Percentiles rank a stretch among this genome's conserved stretches.
Evolutionary conservation across 2,888 invertebrate species (phyloP).

Genomic region (Thyatira batis): DNA sequence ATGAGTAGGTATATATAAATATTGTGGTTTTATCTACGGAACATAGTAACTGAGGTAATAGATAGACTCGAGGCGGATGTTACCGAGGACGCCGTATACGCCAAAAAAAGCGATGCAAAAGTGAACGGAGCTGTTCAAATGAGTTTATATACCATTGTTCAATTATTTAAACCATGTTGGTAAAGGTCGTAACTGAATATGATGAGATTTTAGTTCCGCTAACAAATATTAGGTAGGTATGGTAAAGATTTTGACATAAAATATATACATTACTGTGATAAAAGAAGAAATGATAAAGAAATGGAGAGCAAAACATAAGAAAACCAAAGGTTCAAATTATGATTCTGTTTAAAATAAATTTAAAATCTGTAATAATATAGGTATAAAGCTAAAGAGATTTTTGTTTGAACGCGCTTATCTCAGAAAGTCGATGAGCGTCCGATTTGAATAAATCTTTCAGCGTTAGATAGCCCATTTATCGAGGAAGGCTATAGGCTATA

Average conservation of each 20-base stretch:
- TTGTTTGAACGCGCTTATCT: too few species aligned
- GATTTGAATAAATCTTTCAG: too few species aligned
- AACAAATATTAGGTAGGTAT: constrained; percentile 15
- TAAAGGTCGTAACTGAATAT: constrained; percentile 40
- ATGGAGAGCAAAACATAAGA: neutral
- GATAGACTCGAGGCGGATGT: constrained; percentile 43
- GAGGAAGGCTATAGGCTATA: too few species aligned
- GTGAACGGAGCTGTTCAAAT: constrained; percentile 45
- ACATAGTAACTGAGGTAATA: constrained; percentile 14
- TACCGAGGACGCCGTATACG: constrained; percentile 45
- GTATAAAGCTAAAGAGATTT: too few species aligned
- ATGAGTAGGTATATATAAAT: neutral
- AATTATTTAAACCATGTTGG: constrained; percentile 37
- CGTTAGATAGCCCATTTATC: too few species aligned
- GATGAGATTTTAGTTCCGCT: constrained; percentile 40
- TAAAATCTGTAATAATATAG: too few species aligned
- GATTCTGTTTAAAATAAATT: too few species aligned
- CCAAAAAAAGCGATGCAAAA: constrained; percentile 52
- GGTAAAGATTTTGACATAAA: too few species aligned
- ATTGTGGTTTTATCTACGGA: neutral
- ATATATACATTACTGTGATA: too few species aligned
- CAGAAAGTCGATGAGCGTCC: too few species aligned
- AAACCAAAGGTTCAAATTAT: too few species aligned
- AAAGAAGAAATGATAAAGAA: neutral
- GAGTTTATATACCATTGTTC: constrained; percentile 45